Evolutionary conservation across 2,888 invertebrate genomes (phyloP).

Genomic region (Xylota sylvarum): DNA sequence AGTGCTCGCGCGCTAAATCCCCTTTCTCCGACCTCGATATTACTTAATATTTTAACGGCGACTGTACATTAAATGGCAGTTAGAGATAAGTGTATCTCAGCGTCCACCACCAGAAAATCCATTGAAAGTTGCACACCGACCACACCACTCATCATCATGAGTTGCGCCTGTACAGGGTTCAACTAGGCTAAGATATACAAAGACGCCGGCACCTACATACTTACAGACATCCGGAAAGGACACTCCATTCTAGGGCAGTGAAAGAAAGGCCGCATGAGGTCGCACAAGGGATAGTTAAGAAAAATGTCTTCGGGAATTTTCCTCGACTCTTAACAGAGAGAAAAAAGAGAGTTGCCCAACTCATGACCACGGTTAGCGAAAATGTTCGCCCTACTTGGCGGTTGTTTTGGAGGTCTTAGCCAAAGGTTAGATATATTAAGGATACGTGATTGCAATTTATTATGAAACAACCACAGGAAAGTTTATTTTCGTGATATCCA

Average conservation of each 20-base stretch:
- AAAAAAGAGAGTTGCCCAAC: conserved; percentile 52
- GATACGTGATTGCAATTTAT: conserved; percentile 77
- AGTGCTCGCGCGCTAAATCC: conserved; percentile 39
- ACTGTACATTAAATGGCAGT: conserved; percentile 73
- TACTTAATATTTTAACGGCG: conserved; percentile 70
- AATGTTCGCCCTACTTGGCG: conserved; percentile 54
- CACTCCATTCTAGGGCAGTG: conserved; percentile 45
- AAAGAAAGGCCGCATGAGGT: conserved; percentile 32
- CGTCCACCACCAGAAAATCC: conserved; percentile 37
- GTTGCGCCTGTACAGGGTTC: background rate
- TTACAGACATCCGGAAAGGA: conserved; percentile 26
- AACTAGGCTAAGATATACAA: conserved; percentile 23
- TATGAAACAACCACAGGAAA: conserved; percentile 59
- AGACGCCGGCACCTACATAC: conserved; percentile 2
- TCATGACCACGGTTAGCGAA: conserved; percentile 44
- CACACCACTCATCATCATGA: background rate
- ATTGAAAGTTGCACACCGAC: conserved; percentile 39
- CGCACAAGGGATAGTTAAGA: conserved; percentile 18
- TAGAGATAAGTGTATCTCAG: conserved; percentile 69
- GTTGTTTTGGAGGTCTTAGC: conserved; percentile 59
- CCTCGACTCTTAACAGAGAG: background rate
- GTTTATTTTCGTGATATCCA: conserved; percentile 69
- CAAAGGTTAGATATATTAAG: conserved; percentile 75
- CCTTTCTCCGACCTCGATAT: conserved; percentile 24
- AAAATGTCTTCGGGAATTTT: conserved; percentile 50